Evolutionary conservation across 2,113 vertebrate genomes (phyloP).

Genomic region (Formicarius rufipectus): DNA sequence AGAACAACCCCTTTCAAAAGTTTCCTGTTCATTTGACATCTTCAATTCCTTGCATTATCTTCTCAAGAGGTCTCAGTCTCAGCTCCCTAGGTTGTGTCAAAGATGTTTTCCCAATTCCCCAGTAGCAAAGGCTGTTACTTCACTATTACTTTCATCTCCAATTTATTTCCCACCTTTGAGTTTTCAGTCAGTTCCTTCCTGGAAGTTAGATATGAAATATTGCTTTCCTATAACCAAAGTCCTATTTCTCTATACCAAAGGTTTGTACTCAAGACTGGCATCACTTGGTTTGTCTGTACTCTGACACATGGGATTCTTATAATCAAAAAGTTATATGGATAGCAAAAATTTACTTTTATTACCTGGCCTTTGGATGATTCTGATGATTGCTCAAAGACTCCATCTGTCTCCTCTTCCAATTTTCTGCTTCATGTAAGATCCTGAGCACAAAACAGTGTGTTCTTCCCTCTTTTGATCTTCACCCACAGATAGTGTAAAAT

Average conservation of each 20-base stretch:
- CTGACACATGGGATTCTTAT: neutral
- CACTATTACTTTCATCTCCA: neutral
- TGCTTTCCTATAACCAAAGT: neutral
- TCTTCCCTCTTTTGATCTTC: constrained; percentile 2
- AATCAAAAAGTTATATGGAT: neutral
- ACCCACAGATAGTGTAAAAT: neutral
- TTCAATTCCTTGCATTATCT: neutral
- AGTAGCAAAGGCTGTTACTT: neutral
- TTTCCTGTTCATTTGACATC: neutral
- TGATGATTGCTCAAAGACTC: neutral
- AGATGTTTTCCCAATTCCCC: neutral
- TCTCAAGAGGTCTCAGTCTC: neutral
- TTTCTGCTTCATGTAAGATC: neutral
- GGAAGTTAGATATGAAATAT: neutral
- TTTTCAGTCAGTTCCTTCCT: neutral
- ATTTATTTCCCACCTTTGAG: neutral
- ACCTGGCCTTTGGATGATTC: neutral
- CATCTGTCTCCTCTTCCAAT: neutral
- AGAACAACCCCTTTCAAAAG: neutral
- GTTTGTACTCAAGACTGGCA: neutral
- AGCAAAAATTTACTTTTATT: neutral
- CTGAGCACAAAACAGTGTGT: neutral
- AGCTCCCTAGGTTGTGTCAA: neutral
- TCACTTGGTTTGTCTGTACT: neutral
- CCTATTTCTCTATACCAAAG: neutral